Base-by-base conservation (phyloP, 2,797 vertebrate species). In the Gymnoscopelus microlampas region DNA sequence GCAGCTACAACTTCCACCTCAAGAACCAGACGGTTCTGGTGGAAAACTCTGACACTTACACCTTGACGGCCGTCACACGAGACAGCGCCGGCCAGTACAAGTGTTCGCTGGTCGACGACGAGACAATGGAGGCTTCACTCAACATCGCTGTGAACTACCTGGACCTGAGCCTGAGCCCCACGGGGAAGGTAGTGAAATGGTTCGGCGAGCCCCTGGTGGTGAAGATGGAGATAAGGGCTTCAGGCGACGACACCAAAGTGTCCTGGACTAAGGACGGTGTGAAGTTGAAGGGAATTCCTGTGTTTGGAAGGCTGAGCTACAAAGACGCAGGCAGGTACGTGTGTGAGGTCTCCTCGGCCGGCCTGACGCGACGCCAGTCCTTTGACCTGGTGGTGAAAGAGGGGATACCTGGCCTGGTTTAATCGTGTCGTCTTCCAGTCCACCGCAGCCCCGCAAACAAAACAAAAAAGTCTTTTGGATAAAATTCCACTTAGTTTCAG, bases 321-420 rank as follows among this genome's bases (percentile, higher is more conserved):
- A 87, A 90, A 48, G 94, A 98, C 74, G 93, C 96, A 32, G 97
- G 97, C 62, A 66, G 89, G 56, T 99, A 98, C 23, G 77, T 89
- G 49, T 97, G 95, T 6, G 91, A 95, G 83, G 95, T 93, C 50
- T 90, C 94, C 56, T 75, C 95, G 5, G 81, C 86, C 1, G 94
- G 95, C n/a, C 68, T 98, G 63, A 93, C 83, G 73, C 95, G 90
- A 82, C 93, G 80, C 14, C 89, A 94, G 68, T 93, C 93, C 2
- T 92, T 99, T 65, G 89, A 92, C 3, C 93, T 99, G 60, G 82
- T 91, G 3, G 95, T 99, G 53, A 95, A 99, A 99, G 97, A 97
- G 19, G 19, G 19, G 19, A 19, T 19, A 19, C 19, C 79, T 93
- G 89, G 68, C 96, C 97, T 72, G 91, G 73, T 96, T 99, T 80